Evolutionary conservation across 2,797 vertebrate genomes (phyloP), one percentile per base, ranked within the genome.

Genomic region (Neosalanx taihuensis): DNA sequence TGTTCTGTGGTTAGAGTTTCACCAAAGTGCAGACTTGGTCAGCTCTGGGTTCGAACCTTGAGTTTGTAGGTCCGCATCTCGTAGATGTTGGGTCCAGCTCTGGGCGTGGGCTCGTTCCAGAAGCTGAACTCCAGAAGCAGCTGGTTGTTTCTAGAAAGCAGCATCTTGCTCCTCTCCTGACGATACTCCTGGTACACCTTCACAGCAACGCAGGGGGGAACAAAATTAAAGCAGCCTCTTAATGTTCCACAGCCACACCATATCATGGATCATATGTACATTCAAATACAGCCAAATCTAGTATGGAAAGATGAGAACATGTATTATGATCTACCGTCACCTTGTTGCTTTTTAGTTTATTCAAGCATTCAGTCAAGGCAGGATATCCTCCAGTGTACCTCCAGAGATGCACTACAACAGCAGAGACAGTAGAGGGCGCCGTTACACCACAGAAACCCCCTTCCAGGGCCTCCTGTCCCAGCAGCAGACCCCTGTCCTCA

Each of bases 61-160:
- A 99, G 92, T 35, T 92, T 88, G 86, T 99, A 99, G 2, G 93
- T 94, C 74, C 97, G 92, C 84, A 99, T 89, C 78, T 99, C 97
- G 0, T 99, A 99, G 83, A 99, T 91, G 86, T 93, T 97, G n/a
- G 96, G 96, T 3, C 97, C 97, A 0, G 72, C 71, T 72, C 96
- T 91, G 4, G 97, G 95, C 70, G 85, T 67, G 0, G 97, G 97
- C 73, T 99, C 96, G 0, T 99, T 99, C 97, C 97, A 99, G 88
- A 99, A 99, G 81, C 97, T 99, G 89, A 99, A 99, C 70, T 99
- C 97, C 13, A 96, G 87, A 17, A 99, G 96, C 74, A 99, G 90
- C 85, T 99, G 97, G 81, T 98, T 99, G 83, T 92, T 86, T 74
- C 96, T 93, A 5, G 97, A 96, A 73, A 95, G 85, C 85, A 99